These are phyloP conservation scores for Agriopis marginaria DNA, from an alignment of 2,888 invertebrate species.

Conservation along the genomic window DNA sequence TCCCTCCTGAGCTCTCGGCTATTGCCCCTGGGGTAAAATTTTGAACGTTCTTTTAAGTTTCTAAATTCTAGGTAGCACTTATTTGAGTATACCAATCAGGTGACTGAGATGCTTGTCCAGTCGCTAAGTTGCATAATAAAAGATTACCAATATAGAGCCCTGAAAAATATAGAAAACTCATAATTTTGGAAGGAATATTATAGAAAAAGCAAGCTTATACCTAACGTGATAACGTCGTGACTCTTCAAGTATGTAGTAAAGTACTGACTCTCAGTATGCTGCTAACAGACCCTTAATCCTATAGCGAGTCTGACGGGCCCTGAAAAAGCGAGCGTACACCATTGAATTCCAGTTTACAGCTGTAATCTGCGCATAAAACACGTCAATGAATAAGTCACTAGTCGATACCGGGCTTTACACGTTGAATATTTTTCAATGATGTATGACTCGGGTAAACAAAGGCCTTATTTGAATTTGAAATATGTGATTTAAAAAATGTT, in stretches of 20 bases:
- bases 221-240: too few species aligned
- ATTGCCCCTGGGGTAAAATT: too few species aligned
- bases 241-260: not conserved
- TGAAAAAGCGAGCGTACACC: constrained; percentile 63
- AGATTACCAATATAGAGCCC: too few species aligned
- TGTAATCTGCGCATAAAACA: constrained; percentile 66
- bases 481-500: constrained; percentile 4
- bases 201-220: too few species aligned
- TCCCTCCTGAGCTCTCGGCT: too few species aligned
- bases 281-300: constrained; percentile 68
- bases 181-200: too few species aligned
- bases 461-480: constrained; percentile 41
- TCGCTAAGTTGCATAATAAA: too few species aligned
- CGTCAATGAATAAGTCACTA: constrained; percentile 57
- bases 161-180: too few species aligned
- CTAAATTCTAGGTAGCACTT: too few species aligned
- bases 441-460: constrained; percentile 48
- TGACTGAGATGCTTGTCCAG: too few species aligned
- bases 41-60: too few species aligned
- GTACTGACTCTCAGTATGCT: constrained; percentile 21
- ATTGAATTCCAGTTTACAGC: constrained; percentile 71
- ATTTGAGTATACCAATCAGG: too few species aligned
- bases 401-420: constrained; percentile 50
- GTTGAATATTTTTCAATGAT: constrained; percentile 58
- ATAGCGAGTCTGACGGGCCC: constrained; percentile 58